Evolutionary conservation across 2,888 invertebrate genomes (phyloP).

Genomic region (Epistrophe eligans): DNA sequence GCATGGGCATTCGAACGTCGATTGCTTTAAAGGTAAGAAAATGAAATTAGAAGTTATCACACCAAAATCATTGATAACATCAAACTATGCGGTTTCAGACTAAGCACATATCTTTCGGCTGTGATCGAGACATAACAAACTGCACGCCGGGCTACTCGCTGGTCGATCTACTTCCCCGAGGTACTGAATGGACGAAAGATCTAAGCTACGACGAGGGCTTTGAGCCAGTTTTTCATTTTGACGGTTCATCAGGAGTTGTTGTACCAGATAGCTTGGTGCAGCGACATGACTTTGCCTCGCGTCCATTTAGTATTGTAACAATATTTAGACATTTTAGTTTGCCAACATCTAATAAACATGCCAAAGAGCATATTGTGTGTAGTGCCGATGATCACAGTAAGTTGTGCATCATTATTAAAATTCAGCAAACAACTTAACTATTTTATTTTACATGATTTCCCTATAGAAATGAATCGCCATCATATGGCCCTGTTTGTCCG

Average conservation of each 20-base stretch:
- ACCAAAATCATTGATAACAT: neutral
- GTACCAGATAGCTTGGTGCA: slow-evolving; percentile 92
- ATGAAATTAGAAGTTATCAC: neutral
- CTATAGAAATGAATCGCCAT: slow-evolving; percentile 98
- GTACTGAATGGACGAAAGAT: slow-evolving; percentile 92
- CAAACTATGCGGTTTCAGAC: slow-evolving; percentile 78
- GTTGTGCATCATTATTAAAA: slow-evolving; percentile 80
- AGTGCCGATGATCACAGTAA: slow-evolving; percentile 98
- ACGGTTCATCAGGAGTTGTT: slow-evolving; percentile 95
- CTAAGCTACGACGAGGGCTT: slow-evolving; percentile 93
- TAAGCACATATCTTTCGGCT: slow-evolving; percentile 96
- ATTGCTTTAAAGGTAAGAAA: slow-evolving; percentile 81
- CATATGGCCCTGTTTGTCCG: slow-evolving; percentile 98
- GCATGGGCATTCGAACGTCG: slow-evolving; percentile 81
- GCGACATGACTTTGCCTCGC: slow-evolving; percentile 86
- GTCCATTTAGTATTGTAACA: slow-evolving; percentile 95
- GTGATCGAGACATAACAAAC: slow-evolving; percentile 91
- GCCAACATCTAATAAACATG: slow-evolving; percentile 91
- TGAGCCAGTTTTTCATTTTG: slow-evolving; percentile 97
- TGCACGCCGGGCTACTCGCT: slow-evolving; percentile 80
- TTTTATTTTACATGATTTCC: slow-evolving; percentile 46
- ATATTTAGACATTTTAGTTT: slow-evolving; percentile 96
- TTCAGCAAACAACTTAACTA: neutral
- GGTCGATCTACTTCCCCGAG: slow-evolving; percentile 83
- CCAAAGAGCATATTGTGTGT: slow-evolving; percentile 98